Percentiles rank a stretch among this genome's conserved stretches.
Conservation (phyloP, 2,797 vertebrate genomes). For the Acanthis flammea region DNA sequence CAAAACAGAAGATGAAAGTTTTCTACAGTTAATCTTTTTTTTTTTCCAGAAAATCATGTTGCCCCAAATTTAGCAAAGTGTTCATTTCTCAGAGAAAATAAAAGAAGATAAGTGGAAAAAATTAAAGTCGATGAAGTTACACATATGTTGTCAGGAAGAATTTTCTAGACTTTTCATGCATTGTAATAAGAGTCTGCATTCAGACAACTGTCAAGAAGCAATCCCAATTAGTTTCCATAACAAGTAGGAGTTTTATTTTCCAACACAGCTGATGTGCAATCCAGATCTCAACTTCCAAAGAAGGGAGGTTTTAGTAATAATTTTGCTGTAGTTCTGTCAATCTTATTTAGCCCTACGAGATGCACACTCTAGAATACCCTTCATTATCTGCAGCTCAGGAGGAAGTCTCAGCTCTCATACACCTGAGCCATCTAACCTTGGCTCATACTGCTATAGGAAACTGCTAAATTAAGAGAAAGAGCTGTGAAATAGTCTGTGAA, state of each 20-base stretch:
- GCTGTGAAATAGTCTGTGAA: neutral
- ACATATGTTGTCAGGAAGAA: neutral
- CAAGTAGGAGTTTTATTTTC: neutral
- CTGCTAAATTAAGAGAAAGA: neutral
- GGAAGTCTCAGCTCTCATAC: rapidly evolving
- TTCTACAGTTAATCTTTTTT: neutral
- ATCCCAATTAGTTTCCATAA: neutral
- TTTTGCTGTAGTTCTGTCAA: neutral
- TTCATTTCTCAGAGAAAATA: neutral
- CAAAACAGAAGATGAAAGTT: neutral
- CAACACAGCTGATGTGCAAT: neutral
- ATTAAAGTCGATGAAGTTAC: neutral
- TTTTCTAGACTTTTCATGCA: neutral
- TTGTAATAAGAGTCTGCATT: neutral
- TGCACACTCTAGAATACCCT: rapidly evolving
- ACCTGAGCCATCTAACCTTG: neutral
- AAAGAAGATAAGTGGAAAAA: neutral
- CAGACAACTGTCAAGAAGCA: neutral
- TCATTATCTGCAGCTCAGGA: neutral
- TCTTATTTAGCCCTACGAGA: neutral
- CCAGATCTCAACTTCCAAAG: neutral
- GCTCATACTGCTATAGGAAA: neutral
- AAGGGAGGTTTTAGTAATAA: neutral
- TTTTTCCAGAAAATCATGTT: neutral
- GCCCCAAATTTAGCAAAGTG: neutral